Conservation (phyloP, 1,140 invertebrate species). For the Dinoponera quadriceps region DNA sequence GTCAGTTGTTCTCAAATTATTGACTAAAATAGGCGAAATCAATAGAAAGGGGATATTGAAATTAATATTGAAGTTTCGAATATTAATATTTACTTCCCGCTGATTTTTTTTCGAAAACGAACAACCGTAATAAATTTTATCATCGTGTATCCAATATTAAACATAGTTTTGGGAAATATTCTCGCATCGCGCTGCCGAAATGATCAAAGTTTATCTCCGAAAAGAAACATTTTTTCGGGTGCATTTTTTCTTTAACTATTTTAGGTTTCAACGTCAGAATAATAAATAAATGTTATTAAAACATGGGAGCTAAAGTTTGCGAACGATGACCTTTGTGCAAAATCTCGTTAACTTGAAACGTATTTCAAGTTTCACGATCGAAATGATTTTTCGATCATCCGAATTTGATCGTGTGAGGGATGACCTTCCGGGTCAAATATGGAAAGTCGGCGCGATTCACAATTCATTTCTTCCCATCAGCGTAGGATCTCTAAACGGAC, state of each 20-base stretch:
- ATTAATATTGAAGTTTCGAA: too few relatives aligned
- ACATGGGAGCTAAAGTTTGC: not conserved
- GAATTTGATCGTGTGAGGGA: constrained; percentile 22
- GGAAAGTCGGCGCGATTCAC: not conserved
- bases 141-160: too few relatives aligned
- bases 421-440: not conserved
- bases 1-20: too few relatives aligned
- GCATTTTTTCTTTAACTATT: not conserved
- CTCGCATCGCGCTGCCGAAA: not conserved
- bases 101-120: too few relatives aligned
- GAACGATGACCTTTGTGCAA: not conserved
- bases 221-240: not conserved
- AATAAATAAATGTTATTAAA: not conserved
- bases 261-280: not conserved
- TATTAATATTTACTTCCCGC: too few relatives aligned
- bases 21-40: too few relatives aligned
- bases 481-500: not conserved
- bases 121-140: too few relatives aligned
- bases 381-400: constrained; percentile 7
- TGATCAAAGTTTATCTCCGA: not conserved
- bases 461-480: constrained; percentile 15
- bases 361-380: constrained; percentile 1
- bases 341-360: not conserved
- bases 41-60: too few relatives aligned
- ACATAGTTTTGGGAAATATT: too few relatives aligned